Evolutionary conservation across 2,797 vertebrate genomes (phyloP).

Genomic region (Lateolabrax maculatus): DNA sequence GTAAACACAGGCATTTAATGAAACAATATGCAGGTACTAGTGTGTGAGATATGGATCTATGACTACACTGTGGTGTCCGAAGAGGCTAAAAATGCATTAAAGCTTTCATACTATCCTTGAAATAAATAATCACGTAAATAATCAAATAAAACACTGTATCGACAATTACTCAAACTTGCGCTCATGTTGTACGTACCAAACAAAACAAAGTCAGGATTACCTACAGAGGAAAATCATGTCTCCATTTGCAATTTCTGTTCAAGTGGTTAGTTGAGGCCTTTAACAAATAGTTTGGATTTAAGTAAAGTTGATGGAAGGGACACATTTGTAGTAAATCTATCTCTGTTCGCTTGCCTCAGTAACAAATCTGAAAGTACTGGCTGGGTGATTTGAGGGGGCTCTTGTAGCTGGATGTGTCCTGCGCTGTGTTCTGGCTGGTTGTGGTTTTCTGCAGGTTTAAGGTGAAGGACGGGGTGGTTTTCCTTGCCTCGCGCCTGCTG

Average conservation of each 20-base stretch:
- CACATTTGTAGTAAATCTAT: background rate
- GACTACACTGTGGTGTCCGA: constrained; percentile 19
- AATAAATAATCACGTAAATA: constrained; percentile 19
- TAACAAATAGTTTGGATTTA: background rate
- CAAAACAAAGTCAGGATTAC: background rate
- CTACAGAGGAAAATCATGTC: background rate
- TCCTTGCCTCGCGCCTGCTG: constrained; percentile 54
- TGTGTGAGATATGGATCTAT: constrained; percentile 4
- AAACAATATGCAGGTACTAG: constrained; percentile 24
- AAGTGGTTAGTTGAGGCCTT: constrained; percentile 1
- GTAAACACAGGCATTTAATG: constrained; percentile 19
- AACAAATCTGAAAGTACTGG: constrained; percentile 91
- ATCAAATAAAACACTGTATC: constrained; percentile 5
- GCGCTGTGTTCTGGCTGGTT: constrained; percentile 75
- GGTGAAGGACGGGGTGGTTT: constrained; percentile 79
- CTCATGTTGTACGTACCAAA: background rate
- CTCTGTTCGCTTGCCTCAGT: constrained; percentile 65
- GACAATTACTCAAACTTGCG: background rate
- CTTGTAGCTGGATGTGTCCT: constrained; percentile 87
- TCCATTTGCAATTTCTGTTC: background rate
- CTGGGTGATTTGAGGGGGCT: constrained; percentile 88
- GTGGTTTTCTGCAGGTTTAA: constrained; percentile 85
- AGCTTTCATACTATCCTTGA: constrained; percentile 21
- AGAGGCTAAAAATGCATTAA: constrained; percentile 14
- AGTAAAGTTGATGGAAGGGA: background rate